These are phyloP conservation scores for Idaea straminata DNA, from an alignment of 2,888 invertebrate genomes.

Conservation along the genomic window DNA sequence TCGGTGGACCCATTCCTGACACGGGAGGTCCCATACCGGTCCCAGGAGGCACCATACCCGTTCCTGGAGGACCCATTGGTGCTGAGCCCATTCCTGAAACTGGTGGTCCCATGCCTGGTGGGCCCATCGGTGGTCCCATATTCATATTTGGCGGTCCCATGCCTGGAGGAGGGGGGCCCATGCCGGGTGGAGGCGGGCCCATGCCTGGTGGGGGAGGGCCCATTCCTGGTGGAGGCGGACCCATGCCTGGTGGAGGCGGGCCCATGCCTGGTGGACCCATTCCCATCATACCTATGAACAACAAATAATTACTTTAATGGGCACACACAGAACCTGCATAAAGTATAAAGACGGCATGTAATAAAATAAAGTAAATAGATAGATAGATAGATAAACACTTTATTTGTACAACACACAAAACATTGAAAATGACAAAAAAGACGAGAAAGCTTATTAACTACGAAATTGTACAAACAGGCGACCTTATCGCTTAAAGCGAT, in stretches of 20 bases:
- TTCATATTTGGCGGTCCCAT: constrained; percentile 39
- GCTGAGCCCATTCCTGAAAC: constrained; percentile 36
- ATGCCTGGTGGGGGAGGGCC: constrained; percentile 33
- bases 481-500: no score
- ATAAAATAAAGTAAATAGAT: no score
- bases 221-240: constrained; percentile 35
- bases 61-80: constrained; percentile 47
- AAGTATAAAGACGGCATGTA: no score
- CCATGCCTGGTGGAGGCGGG: constrained; percentile 38
- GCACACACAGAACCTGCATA: no score
- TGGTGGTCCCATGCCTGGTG: constrained; percentile 43
- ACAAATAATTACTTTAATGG: background rate
- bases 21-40: constrained; percentile 37
- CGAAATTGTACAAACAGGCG: no score
- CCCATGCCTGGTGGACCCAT: constrained; percentile 28
- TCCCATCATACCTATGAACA: constrained; percentile 13
- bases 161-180: constrained; percentile 42
- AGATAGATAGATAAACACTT: no score
- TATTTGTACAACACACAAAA: no score
- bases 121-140: constrained; percentile 39
- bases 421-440: no score
- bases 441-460: no score
- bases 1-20: constrained; percentile 58
- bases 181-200: constrained; percentile 33
- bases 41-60: constrained; percentile 48